These are phyloP conservation scores for Aurelia aurita DNA, from an alignment of 30 jellyfish, hydroid and myxozoan genomes.

Conservation along the genomic window DNA sequence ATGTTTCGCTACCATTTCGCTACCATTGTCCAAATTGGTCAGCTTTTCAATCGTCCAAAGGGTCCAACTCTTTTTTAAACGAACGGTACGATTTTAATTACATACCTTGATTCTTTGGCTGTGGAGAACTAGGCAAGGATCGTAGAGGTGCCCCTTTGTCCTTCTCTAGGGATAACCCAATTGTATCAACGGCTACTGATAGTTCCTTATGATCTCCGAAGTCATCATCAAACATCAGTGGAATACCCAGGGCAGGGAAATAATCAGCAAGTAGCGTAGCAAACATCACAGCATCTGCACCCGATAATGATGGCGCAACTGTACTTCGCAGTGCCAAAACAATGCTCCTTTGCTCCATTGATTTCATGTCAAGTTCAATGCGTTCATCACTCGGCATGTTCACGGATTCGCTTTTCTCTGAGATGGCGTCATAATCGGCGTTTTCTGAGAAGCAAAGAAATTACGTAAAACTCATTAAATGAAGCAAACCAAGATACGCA, in stretches of 20 bases:
- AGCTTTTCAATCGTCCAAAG: too few relatives aligned
- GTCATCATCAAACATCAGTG: slow-evolving; percentile 29
- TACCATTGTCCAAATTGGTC: too few relatives aligned
- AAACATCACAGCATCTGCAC: slow-evolving; percentile 76
- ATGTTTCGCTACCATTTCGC: too few relatives aligned
- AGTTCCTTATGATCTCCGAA: slow-evolving; percentile 16
- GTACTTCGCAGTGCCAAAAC: slow-evolving; percentile 56
- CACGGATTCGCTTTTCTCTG: neutral
- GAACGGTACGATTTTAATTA: too few relatives aligned
- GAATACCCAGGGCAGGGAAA: slow-evolving; percentile 62
- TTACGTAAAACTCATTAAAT: neutral
- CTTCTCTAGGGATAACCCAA: slow-evolving; percentile 32
- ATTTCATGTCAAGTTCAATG: neutral
- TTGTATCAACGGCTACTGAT: slow-evolving; percentile 25
- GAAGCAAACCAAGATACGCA: too few relatives aligned
- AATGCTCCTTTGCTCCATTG: slow-evolving; percentile 54
- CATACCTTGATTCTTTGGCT: slow-evolving; percentile 58
- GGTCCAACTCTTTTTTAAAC: too few relatives aligned
- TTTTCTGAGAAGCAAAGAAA: neutral
- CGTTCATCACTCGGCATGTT: neutral
- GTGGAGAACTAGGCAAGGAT: slow-evolving; percentile 65
- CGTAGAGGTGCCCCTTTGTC: slow-evolving; percentile 54
- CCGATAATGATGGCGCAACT: slow-evolving; percentile 53
- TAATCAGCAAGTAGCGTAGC: slow-evolving; percentile 59
- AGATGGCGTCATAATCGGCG: too few relatives aligned